These are phyloP conservation scores for Clarias pachynema DNA, from an alignment of 2,797 vertebrate genomes.

Conservation along the genomic window DNA sequence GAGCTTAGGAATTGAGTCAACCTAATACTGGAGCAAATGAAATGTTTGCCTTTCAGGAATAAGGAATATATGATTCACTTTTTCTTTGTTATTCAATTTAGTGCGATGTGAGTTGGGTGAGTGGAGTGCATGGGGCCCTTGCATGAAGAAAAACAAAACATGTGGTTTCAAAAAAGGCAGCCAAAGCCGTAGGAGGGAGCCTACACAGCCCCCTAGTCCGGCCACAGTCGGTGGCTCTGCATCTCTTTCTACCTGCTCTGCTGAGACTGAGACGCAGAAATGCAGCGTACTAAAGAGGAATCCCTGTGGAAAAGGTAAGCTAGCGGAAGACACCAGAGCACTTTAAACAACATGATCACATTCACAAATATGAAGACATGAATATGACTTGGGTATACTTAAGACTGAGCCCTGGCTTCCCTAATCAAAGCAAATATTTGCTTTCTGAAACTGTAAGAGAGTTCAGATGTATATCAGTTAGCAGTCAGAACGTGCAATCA, in stretches of 20 bases:
- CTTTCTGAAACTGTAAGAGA: background rate
- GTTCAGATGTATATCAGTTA: slow-evolving; percentile 7
- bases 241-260: slow-evolving; percentile 72
- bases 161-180: slow-evolving; percentile 94
- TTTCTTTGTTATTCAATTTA: slow-evolving; percentile 50
- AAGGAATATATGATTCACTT: background rate
- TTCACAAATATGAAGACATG: slow-evolving; percentile 10
- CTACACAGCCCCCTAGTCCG: slow-evolving; percentile 75
- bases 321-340: background rate
- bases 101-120: slow-evolving; percentile 91
- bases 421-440: slow-evolving; percentile 26
- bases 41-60: slow-evolving; percentile 12
- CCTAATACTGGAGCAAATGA: slow-evolving; percentile 31
- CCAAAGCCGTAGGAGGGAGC: slow-evolving; percentile 80
- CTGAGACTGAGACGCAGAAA: slow-evolving; percentile 82
- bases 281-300: slow-evolving; percentile 82
- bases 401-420: background rate
- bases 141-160: slow-evolving; percentile 90
- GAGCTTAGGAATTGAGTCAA: slow-evolving; percentile 26
- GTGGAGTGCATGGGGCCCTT: slow-evolving; percentile 91
- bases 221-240: slow-evolving; percentile 63
- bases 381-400: slow-evolving; percentile 28
- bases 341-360: background rate
- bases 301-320: slow-evolving; percentile 80
- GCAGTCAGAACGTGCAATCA: background rate